phyloP scores from a whole-genome alignment of 2,888 invertebrate species.

The Tupiocoris notatus region DNA sequence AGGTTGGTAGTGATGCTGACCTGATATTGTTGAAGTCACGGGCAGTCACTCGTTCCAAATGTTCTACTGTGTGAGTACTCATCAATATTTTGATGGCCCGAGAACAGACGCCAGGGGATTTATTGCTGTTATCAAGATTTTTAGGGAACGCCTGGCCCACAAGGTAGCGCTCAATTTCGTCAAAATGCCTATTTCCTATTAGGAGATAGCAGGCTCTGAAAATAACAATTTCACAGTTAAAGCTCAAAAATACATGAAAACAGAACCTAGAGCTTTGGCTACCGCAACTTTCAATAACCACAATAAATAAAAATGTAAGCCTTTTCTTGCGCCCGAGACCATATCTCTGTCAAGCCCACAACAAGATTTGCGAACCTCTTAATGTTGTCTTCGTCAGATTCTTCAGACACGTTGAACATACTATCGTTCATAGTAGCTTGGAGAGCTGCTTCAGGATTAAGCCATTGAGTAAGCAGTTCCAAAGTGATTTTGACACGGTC shows the following conservation, averaged over 20 bases:
- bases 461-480: slow-evolving; percentile 55
- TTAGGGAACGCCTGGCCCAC: slow-evolving; percentile 53
- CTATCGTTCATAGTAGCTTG: slow-evolving; percentile 42
- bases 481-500: slow-evolving; percentile 54
- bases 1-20: slow-evolving; percentile 46
- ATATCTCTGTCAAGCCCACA: too few species aligned
- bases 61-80: slow-evolving; percentile 51
- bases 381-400: slow-evolving; percentile 37
- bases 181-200: slow-evolving; percentile 49
- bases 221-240: neutral
- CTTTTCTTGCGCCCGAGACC: neutral
- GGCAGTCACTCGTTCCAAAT: slow-evolving; percentile 52
- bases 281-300: neutral
- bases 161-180: slow-evolving; percentile 52
- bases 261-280: neutral
- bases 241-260: neutral
- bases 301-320: neutral
- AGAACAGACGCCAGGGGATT: slow-evolving; percentile 52
- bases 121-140: slow-evolving; percentile 48
- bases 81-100: slow-evolving; percentile 54
- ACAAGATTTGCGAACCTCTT: too few species aligned
- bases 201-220: slow-evolving; percentile 54
- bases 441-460: slow-evolving; percentile 50
- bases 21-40: slow-evolving; percentile 51
- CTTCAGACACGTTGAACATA: slow-evolving; percentile 23